Evolutionary conservation across 1,140 invertebrate species (phyloP).

Genomic region (Trypoxylus dichotomus): DNA sequence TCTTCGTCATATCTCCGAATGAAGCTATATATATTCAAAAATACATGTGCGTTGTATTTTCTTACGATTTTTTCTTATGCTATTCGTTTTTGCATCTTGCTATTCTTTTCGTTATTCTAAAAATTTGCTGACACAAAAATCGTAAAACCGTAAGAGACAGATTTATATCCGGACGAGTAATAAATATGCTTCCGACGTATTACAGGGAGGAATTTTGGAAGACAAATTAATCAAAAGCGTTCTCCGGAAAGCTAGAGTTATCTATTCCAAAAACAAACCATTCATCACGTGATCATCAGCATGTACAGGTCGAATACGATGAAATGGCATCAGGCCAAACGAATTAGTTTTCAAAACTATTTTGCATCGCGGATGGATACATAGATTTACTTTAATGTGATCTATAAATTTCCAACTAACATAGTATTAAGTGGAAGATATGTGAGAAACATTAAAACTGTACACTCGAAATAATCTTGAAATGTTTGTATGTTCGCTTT

Average conservation of each 20-base stretch:
- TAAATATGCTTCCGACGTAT: neutral
- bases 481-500: no score
- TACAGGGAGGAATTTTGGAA: neutral
- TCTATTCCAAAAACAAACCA: neutral
- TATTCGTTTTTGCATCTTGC: no score
- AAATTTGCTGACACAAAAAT: neutral
- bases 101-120: neutral
- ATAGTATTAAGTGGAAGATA: neutral
- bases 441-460: neutral
- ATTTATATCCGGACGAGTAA: neutral
- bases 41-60: no score
- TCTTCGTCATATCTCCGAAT: no score
- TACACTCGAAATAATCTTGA: no score
- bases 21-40: no score
- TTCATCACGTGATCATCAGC: neutral
- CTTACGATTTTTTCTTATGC: no score
- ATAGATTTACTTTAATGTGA: neutral
- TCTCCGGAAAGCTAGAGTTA: neutral
- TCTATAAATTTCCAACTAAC: neutral
- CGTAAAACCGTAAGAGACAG: neutral
- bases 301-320: neutral
- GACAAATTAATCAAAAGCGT: neutral
- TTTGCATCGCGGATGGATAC: neutral
- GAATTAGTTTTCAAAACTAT: neutral
- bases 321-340: neutral